Evolutionary conservation across 2,113 vertebrate species (phyloP).

Genomic region (Kryptolebias marmoratus): DNA sequence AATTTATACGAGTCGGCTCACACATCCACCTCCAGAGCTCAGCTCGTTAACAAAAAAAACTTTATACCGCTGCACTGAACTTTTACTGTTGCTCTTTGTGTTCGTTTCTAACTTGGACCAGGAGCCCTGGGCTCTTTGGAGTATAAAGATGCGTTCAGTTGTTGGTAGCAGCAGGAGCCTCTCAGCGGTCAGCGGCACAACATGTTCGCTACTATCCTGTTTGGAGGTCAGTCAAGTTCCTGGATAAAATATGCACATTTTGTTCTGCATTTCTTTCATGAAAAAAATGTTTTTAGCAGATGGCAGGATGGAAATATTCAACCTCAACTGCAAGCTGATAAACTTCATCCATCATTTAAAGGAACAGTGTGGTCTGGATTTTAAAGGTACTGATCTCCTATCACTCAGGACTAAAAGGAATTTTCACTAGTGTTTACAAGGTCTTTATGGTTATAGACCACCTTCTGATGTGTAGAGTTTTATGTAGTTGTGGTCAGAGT

Average conservation of each 20-base stretch:
- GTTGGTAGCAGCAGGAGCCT: neutral
- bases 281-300: constrained; percentile 54
- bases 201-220: constrained; percentile 78
- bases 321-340: constrained; percentile 77
- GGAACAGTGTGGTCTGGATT: constrained; percentile 66
- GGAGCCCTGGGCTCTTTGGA: neutral
- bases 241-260: neutral
- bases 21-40: neutral
- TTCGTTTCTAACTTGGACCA: constrained; percentile 2
- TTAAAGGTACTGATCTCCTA: constrained; percentile 36
- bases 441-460: too few species aligned
- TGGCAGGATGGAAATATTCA: constrained; percentile 69
- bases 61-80: constrained; percentile 52
- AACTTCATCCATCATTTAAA: constrained; percentile 77
- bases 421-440: neutral
- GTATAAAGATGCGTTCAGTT: neutral
- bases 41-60: constrained; percentile 6
- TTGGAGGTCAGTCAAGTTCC: constrained; percentile 71
- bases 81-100: constrained; percentile 32
- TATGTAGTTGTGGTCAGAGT: too few species aligned
- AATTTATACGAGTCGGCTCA: neutral
- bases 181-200: constrained; percentile 9
- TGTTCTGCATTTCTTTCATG: neutral
- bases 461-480: too few species aligned
- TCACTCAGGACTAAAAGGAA: too few species aligned